A percentile compares a stretch with the other conserved stretches of the same genome.
phyloP scores from a whole-genome alignment of 2,797 vertebrate species.

The Coregonus suidteri region DNA sequence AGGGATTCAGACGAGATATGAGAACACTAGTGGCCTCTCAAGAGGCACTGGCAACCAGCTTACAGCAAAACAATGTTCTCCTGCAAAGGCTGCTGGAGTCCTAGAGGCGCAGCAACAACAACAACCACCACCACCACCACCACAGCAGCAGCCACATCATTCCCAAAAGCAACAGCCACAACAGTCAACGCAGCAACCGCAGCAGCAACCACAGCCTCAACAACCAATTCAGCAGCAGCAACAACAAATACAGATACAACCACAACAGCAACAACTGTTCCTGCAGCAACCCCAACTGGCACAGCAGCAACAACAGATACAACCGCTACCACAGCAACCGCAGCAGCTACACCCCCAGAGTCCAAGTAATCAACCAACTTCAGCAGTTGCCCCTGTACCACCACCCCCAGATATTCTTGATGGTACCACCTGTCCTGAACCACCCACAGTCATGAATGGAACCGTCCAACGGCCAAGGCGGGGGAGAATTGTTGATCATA shows the following conservation, averaged over 20 bases:
- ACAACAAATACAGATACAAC: conserved; percentile 27
- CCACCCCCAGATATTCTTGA: conserved; percentile 67
- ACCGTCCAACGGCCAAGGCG: conserved; percentile 67
- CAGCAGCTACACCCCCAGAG: conserved; percentile 63
- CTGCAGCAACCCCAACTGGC: conserved; percentile 40
- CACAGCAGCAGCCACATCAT: conserved; percentile 59
- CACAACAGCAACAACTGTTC: conserved; percentile 50
- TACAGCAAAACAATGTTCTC: conserved; percentile 83
- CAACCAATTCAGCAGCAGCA: conserved; percentile 25
- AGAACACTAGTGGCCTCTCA: conserved; percentile 80
- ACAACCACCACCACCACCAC: conserved; percentile 34
- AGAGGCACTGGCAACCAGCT: conserved; percentile 76
- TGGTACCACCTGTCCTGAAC: conserved; percentile 65
- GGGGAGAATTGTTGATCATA: conserved; percentile 75
- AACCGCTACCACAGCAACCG: conserved; percentile 45
- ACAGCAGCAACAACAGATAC: conserved; percentile 40
- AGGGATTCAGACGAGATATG: conserved; percentile 79
- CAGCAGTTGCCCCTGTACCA: conserved; percentile 38
- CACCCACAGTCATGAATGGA: conserved; percentile 57
- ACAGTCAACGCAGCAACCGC: conserved; percentile 60
- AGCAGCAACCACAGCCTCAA: conserved; percentile 52
- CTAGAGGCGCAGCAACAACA: conserved; percentile 78
- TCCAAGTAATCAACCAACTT: conserved; percentile 61
- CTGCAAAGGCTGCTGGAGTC: conserved; percentile 79
- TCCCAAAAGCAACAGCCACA: conserved; percentile 57